Evolutionary conservation across 2,797 vertebrate genomes (phyloP).

Genomic region (Orestias chungarensis): DNA sequence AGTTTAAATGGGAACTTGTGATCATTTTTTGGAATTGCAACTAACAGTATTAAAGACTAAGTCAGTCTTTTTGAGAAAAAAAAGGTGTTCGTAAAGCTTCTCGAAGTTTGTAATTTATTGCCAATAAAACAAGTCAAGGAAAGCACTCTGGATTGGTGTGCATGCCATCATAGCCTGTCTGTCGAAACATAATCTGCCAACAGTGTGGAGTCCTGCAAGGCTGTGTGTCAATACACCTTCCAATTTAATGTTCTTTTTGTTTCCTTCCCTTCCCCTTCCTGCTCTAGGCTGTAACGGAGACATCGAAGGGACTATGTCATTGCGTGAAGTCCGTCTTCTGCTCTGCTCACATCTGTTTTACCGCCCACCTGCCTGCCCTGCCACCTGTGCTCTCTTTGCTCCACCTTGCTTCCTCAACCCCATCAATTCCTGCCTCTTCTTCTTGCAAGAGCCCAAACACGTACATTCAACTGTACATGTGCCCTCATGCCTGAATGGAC

Average conservation of each 20-base stretch:
- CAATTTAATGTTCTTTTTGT: constrained; percentile 66
- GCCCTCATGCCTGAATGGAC: constrained; percentile 56
- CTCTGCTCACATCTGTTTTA: constrained; percentile 74
- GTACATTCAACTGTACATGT: constrained; percentile 10
- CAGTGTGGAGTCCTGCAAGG: constrained; percentile 52
- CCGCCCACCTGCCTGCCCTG: constrained; percentile 38
- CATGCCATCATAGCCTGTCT: constrained; percentile 17
- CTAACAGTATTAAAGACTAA: background rate
- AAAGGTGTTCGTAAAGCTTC: background rate
- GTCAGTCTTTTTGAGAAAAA: background rate
- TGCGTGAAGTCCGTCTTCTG: constrained; percentile 73
- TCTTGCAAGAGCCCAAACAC: constrained; percentile 45
- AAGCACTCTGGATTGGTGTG: constrained; percentile 4
- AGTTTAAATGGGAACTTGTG: background rate
- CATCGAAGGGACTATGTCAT: constrained; percentile 77
- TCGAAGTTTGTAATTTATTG: background rate
- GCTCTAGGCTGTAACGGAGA: constrained; percentile 87
- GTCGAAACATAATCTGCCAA: constrained; percentile 22
- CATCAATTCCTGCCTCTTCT: constrained; percentile 39
- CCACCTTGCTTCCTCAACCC: constrained; percentile 51
- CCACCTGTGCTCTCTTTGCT: constrained; percentile 36
- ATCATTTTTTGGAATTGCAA: background rate
- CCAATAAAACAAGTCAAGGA: background rate
- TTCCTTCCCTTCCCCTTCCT: constrained; percentile 65
- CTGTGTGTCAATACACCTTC: constrained; percentile 40